These are phyloP conservation scores for Cheilosia impressa DNA, from an alignment of 2,888 invertebrate genomes.

Conservation along the genomic window DNA sequence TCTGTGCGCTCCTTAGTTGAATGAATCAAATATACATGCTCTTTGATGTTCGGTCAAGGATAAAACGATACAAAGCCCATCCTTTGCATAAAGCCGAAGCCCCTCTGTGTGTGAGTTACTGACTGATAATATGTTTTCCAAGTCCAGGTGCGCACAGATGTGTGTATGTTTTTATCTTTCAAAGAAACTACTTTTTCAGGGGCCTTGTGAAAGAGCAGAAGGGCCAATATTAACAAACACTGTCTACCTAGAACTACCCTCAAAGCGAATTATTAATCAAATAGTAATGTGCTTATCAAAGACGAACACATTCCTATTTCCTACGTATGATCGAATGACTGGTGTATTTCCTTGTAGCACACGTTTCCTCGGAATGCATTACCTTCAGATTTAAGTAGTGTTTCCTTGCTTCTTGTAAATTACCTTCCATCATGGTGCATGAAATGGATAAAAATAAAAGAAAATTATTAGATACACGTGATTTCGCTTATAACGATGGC, in stretches of 20 bases:
- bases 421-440: neutral
- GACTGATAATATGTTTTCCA: too few relatives aligned
- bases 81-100: slow-evolving; percentile 5
- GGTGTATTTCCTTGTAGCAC: neutral
- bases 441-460: neutral
- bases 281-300: neutral
- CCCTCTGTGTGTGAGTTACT: neutral
- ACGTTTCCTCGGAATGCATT: slow-evolving; percentile 13
- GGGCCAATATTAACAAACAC: neutral
- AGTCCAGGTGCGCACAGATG: neutral
- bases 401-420: slow-evolving; percentile 32
- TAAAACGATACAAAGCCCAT: neutral
- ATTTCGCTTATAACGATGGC: slow-evolving; percentile 45
- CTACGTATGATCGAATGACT: neutral
- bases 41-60: slow-evolving; percentile 42
- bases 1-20: neutral
- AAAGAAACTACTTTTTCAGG: slow-evolving; percentile 1
- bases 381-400: slow-evolving; percentile 1
- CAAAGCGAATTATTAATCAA: slow-evolving; percentile 33
- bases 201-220: neutral
- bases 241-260: neutral
- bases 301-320: too few relatives aligned
- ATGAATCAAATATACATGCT: slow-evolving; percentile 5
- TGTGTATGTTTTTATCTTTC: neutral
- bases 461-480: slow-evolving; percentile 58